Base-by-base conservation (phyloP, 2,113 vertebrate species). In the Microtus richardsoni region DNA sequence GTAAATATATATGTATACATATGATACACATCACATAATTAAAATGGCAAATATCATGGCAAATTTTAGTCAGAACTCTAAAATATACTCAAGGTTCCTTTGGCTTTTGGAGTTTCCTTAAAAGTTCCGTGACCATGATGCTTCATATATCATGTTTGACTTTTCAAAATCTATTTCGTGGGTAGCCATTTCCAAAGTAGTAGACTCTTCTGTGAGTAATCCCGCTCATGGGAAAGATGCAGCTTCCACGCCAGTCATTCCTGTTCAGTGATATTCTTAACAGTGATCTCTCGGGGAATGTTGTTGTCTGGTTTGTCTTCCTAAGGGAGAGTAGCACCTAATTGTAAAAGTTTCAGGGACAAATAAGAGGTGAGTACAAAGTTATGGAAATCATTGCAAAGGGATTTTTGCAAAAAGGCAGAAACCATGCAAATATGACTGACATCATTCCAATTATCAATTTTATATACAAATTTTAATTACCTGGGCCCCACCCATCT, bases 161-260 rank as follows among this genome's bases (percentile, higher is more conserved):
- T 87, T 49, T 70, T 92, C 33, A 75, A 91, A 85, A 49, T 41
- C 86, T 75, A 52, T 83, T 96, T 86, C 39, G 39, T 54, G 10
- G 13, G 22, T 79, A 19, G 2, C 66, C 83, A 47, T 36, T 19
- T 94, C 64, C 64, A 80, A 80, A 66, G 39, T 33, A 93, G 54
- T 1, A 80, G 74, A 85, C 5, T 47, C 70, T 82, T 17, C 2
- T 91, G 33, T 62, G 60, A 5, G 14, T 26, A 60, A 39, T 58
- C 16, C 24, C 78, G 2, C 12, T 54, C 14, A 13, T 84, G n/a
- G 68, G 28, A 92, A 89, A 90, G 36, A 49, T 70, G 41, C 0
- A 89, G 26, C 22, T 49, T 54, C 28, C 41, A 47, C 14, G 5
- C 77, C 70, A 30, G 66, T 79, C 11, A 30, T 44, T 60, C 13